These are phyloP conservation scores for Mallateleia sp. DNA, from an alignment of 2,888 invertebrate species.

Conservation along the genomic window DNA sequence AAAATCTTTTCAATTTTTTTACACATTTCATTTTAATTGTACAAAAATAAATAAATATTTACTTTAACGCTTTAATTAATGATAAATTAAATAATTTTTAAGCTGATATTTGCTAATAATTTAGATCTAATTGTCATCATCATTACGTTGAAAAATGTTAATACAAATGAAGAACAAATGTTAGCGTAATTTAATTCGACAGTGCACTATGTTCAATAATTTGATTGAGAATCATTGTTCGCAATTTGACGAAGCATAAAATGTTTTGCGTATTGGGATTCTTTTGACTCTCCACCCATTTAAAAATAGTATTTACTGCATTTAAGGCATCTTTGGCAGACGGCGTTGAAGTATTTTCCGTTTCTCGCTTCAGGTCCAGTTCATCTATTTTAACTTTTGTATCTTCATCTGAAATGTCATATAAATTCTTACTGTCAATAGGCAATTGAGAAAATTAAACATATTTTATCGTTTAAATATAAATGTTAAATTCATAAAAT, in stretches of 20 bases:
- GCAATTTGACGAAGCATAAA: slow-evolving; percentile 41
- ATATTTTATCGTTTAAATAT: too few relatives aligned
- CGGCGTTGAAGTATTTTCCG: slow-evolving; percentile 42
- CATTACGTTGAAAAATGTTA: too few relatives aligned
- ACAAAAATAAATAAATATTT: too few relatives aligned
- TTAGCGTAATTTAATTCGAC: slow-evolving; percentile 8
- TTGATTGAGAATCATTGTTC: slow-evolving; percentile 43
- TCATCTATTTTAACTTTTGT: slow-evolving; percentile 36
- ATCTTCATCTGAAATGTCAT: slow-evolving; percentile 31
- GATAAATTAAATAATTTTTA: too few relatives aligned
- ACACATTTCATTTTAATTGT: too few relatives aligned
- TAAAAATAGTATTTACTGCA: slow-evolving; percentile 61
- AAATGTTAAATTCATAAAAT: too few relatives aligned
- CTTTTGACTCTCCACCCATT: slow-evolving; percentile 54
- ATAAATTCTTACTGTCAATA: not conserved
- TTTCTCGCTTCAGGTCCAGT: slow-evolving; percentile 42
- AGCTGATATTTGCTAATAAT: too few relatives aligned
- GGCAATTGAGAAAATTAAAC: too few relatives aligned
- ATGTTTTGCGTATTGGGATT: slow-evolving; percentile 36
- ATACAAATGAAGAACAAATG: not conserved
- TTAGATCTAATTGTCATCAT: too few relatives aligned
- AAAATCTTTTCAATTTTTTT: too few relatives aligned
- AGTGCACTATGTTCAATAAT: slow-evolving; percentile 24
- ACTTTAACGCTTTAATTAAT: too few relatives aligned
- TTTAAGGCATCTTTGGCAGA: slow-evolving; percentile 71